phyloP scores from a whole-genome alignment of 2,113 vertebrate genomes.

The Centropristis striata region DNA sequence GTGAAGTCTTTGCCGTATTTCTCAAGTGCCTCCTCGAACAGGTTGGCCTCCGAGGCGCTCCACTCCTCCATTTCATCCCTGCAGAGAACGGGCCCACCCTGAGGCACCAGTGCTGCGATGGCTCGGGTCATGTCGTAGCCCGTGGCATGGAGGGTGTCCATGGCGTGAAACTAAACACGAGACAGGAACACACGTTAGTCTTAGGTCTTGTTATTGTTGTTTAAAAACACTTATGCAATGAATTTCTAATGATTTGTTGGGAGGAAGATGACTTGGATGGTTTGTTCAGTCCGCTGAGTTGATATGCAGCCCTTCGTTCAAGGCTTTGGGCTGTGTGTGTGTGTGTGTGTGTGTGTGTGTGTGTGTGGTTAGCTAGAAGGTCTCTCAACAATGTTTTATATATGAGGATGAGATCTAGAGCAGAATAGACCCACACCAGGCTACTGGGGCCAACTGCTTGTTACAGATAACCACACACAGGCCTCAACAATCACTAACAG shows the following conservation, averaged over 20 bases:
- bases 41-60: constrained; percentile 97
- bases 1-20: constrained; percentile 99
- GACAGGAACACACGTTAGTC: background rate
- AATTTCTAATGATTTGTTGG: constrained; percentile 2
- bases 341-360: constrained; percentile 22
- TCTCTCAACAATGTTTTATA: constrained; percentile 77
- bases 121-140: constrained; percentile 96
- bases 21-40: constrained; percentile 97
- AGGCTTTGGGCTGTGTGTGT: constrained; percentile 20
- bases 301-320: constrained; percentile 14
- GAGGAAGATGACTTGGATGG: background rate
- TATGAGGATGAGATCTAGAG: constrained; percentile 76
- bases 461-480: constrained; percentile 59
- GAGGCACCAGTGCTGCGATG: constrained; percentile 96
- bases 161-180: constrained; percentile 92
- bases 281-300: constrained; percentile 10
- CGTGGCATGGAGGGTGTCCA: constrained; percentile 97
- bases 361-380: constrained; percentile 43
- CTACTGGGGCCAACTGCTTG: constrained; percentile 54
- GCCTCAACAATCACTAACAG: constrained; percentile 26
- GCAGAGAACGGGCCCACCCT: constrained; percentile 98
- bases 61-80: constrained; percentile 99
- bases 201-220: background rate
- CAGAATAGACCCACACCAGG: constrained; percentile 55
- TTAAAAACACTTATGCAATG: background rate